phyloP scores from a whole-genome alignment of 2,113 vertebrate species.

The Cheilinus undulatus region DNA sequence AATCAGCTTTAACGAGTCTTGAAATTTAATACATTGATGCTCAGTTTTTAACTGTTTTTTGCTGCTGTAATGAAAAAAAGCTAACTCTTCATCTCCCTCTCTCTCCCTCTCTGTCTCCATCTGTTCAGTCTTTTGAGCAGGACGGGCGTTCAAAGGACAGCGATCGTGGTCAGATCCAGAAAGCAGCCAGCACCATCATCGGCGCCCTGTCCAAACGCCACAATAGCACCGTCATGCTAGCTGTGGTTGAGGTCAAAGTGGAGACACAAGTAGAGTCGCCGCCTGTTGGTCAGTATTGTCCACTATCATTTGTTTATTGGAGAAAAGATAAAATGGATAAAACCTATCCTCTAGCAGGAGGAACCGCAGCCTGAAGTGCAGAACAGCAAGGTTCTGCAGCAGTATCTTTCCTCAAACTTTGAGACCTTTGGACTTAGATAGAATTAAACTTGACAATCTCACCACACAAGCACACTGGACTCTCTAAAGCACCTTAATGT shows the following conservation, averaged over 20 bases:
- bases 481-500: too few species aligned
- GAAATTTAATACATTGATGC: too few species aligned
- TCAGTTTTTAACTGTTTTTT: background rate
- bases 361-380: too few species aligned
- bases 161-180: constrained; percentile 88
- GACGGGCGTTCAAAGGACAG: constrained; percentile 83
- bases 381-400: too few species aligned
- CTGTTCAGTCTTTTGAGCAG: constrained; percentile 87
- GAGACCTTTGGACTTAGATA: too few species aligned
- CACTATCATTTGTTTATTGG: background rate
- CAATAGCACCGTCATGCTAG: constrained; percentile 92
- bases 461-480: too few species aligned
- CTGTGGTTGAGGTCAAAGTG: constrained; percentile 93
- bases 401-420: too few species aligned
- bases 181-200: constrained; percentile 88
- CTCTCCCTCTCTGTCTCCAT: background rate
- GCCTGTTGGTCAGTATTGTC: constrained; percentile 81
- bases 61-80: too few species aligned
- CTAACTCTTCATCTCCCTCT: background rate
- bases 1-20: too few species aligned
- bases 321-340: too few species aligned
- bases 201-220: constrained; percentile 88
- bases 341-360: too few species aligned
- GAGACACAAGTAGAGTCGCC: constrained; percentile 83
- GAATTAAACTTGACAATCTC: too few species aligned